These are phyloP conservation scores for Aplysina aerophoba DNA, from an alignment of 37 sponge, comb jelly and placozoan genomes.

Conservation along the genomic window DNA sequence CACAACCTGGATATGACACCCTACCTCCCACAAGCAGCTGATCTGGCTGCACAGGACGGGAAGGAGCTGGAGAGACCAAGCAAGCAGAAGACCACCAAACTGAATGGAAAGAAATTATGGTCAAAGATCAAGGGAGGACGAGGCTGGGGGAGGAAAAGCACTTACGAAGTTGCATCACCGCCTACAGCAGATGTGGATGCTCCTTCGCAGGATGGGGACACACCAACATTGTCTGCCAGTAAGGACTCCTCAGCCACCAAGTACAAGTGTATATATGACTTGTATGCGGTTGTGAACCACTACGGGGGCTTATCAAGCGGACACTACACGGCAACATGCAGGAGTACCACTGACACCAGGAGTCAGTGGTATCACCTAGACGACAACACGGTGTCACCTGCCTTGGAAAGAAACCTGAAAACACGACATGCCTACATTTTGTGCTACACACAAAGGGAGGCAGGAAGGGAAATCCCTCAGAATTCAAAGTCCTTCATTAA, in stretches of 20 bases:
- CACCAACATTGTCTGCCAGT: not conserved
- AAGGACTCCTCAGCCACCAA: not conserved
- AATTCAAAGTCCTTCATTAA: no score
- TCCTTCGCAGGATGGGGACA: not conserved
- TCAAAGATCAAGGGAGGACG: not conserved
- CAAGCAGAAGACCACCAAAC: not conserved
- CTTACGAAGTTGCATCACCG: not conserved
- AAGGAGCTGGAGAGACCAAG: no score
- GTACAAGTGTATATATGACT: constrained; percentile 60
- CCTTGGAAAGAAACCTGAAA: constrained; percentile 52
- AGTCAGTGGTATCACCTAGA: constrained; percentile 79
- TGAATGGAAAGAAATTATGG: not conserved
- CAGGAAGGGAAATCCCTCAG: constrained; percentile 22
- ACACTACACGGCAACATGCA: constrained; percentile 90
- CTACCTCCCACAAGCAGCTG: constrained; percentile 47
- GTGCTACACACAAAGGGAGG: constrained; percentile 72
- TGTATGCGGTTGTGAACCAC: constrained; percentile 93
- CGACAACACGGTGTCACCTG: constrained; percentile 68
- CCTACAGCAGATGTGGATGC: not conserved
- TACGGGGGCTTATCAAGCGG: constrained; percentile 79
- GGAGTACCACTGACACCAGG: constrained; percentile 48
- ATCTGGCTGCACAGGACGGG: not conserved
- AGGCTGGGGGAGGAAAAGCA: no score
- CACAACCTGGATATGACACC: constrained; percentile 84
- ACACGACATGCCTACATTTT: constrained; percentile 85